Percentiles rank a stretch among this genome's conserved stretches.
These are phyloP conservation scores for Pomphorhynchus laevis DNA, from an alignment of 1,140 invertebrate species.

Conservation along the genomic window DNA sequence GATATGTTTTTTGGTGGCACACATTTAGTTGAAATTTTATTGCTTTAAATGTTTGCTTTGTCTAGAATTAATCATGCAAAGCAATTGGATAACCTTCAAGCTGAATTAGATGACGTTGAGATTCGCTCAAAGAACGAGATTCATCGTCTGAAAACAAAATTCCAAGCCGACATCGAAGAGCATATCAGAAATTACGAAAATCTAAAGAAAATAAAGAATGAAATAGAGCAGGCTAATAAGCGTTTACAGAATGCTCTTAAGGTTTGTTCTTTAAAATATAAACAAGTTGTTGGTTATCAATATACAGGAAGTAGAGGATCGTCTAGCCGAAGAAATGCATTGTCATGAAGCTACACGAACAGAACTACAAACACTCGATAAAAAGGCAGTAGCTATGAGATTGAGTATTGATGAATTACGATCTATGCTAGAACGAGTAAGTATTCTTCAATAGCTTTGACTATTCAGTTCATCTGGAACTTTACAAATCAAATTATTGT, in stretches of 20 bases:
- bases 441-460: too few relatives aligned
- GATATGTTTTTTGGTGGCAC: too few relatives aligned
- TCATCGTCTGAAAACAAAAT: slow-evolving; percentile 4
- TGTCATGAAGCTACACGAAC: slow-evolving; percentile 7
- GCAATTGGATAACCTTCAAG: slow-evolving; percentile 5
- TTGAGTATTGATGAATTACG: slow-evolving; percentile 1
- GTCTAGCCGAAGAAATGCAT: slow-evolving; percentile 5
- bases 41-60: too few relatives aligned
- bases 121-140: slow-evolving; percentile 2
- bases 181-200: not conserved
- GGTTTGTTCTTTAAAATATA: not conserved
- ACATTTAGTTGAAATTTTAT: too few relatives aligned
- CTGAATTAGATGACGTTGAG: slow-evolving; percentile 7
- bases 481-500: too few relatives aligned
- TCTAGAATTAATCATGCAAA: slow-evolving; percentile 2
- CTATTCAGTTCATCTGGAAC: too few relatives aligned
- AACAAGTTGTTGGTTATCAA: not conserved
- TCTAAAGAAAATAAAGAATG: slow-evolving; percentile 1
- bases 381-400: not conserved
- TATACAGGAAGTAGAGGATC: slow-evolving; percentile 2
- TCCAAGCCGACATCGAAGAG: slow-evolving; percentile 6
- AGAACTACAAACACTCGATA: slow-evolving; percentile 1
- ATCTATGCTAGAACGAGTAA: not conserved
- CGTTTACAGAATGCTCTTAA: slow-evolving; percentile 1
- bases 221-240: slow-evolving; percentile 4